These are phyloP conservation scores for Toxotes jaculatrix DNA, from an alignment of 2,113 vertebrate genomes.

Conservation along the genomic window DNA sequence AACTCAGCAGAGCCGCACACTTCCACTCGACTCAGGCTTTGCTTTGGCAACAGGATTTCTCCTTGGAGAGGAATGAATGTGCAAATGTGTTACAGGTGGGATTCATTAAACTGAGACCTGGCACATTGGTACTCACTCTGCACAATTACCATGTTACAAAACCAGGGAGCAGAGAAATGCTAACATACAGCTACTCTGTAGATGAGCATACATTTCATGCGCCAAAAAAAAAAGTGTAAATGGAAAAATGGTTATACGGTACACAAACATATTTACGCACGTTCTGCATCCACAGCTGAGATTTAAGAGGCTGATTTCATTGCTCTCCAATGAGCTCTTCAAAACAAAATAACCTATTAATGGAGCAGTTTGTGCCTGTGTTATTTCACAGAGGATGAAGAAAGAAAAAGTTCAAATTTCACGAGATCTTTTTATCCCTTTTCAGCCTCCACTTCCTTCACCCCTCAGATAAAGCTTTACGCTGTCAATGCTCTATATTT, in stretches of 20 bases:
- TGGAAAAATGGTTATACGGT: conserved; percentile 32
- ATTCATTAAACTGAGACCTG: conserved; percentile 83
- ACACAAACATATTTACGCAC: conserved; percentile 30
- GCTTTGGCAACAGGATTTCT: conserved; percentile 80
- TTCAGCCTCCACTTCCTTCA: conserved; percentile 39
- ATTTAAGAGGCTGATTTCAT: conserved; percentile 76
- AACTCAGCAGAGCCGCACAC: conserved; percentile 60
- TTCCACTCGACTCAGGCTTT: conserved; percentile 73
- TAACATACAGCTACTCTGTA: conserved; percentile 50
- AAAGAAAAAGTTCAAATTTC: conserved; percentile 74
- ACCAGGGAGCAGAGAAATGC: conserved; percentile 66
- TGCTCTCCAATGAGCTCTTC: conserved; percentile 75
- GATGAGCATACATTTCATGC: conserved; percentile 19
- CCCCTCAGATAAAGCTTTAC: conserved; percentile 52
- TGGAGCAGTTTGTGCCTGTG: conserved; percentile 61
- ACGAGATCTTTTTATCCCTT: conserved; percentile 59
- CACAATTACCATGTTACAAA: conserved; percentile 78
- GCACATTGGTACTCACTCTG: conserved; percentile 76
- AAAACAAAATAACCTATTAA: conserved; percentile 76
- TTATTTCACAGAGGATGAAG: conserved; percentile 77
- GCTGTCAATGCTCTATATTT: conserved; percentile 46
- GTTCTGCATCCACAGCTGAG: conserved; percentile 53
- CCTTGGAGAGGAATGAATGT: conserved; percentile 82
- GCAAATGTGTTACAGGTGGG: conserved; percentile 84
- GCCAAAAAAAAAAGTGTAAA: conserved; percentile 16